Base-by-base conservation (phyloP, 2,113 vertebrate genomes). In the Leptobrachium ailaonicum region DNA sequence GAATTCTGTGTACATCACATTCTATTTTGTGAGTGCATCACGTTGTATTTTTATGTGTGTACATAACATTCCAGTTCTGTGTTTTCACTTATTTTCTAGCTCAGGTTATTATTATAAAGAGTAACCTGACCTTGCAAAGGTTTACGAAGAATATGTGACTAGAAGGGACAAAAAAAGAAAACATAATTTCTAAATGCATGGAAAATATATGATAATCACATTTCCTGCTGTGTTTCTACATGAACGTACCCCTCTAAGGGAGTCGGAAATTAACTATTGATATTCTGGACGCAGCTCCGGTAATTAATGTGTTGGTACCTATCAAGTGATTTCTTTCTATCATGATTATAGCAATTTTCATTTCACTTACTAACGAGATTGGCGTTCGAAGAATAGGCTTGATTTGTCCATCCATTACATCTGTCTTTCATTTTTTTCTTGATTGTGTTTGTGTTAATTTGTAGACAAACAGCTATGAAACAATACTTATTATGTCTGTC, bases 391-490 rank as follows among this genome's bases (percentile, higher is more conserved):
- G 56, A 60, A 60, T 2, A 60, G 56, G 9, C 56, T 1, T 60
- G 56, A 60, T 60, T 60, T 14, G 56, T 60, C 11, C 13, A 12
- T 60, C 56, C 56, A 60, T 60, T 60, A 12, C 13, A 14, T 60
- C 56, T 60, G 56, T 60, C 56, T 60, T 60, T 60, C 56, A 60
- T 12, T 11, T 60, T 32, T 14, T 60, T 2, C 56, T 60, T 60
- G 56, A 60, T 60, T 60, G 56, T 60, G 13, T 60, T 60, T 60
- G 9, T 60, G 56, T 60, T 60, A 60, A 60, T 60, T 60, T 60
- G 56, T 60, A 60, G 56, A 60, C 56, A 60, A 60, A 14, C 56
- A 60, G 3, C 56, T 10, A 13, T 12, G 56, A 60, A 60, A 60
- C 11, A 14, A 14, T 14, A 60, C 56, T 60, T 60, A 2, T 60